Evolutionary conservation across 2,797 vertebrate species (phyloP).

Genomic region (Danio albolineatus): DNA sequence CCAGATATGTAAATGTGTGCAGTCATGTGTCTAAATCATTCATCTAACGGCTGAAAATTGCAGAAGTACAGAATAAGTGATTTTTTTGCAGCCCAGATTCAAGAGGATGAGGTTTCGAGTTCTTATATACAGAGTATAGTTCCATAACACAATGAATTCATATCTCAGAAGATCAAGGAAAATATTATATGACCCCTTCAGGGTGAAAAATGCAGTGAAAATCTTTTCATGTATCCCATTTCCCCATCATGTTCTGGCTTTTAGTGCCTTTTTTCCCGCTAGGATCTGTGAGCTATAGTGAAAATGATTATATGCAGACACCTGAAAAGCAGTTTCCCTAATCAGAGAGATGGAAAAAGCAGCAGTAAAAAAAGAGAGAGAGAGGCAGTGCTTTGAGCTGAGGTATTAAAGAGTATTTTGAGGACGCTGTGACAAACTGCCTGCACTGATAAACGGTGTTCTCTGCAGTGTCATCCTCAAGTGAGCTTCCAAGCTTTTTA

Average conservation of each 20-base stretch:
- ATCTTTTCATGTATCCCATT: slow-evolving; percentile 25
- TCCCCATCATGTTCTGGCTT: slow-evolving; percentile 14
- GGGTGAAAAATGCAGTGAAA: not conserved
- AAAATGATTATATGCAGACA: slow-evolving; percentile 26
- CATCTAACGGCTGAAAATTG: not conserved
- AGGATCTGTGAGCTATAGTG: slow-evolving; percentile 23
- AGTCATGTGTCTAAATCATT: slow-evolving; percentile 1
- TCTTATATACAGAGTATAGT: not conserved
- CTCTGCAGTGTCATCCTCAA: slow-evolving; percentile 44
- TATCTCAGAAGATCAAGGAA: slow-evolving; percentile 14
- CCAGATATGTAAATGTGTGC: slow-evolving; percentile 54
- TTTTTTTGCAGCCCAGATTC: not conserved
- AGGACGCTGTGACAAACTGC: slow-evolving; percentile 31
- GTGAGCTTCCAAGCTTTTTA: slow-evolving; percentile 28
- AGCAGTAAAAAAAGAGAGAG: not conserved
- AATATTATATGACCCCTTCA: not conserved
- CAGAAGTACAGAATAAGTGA: not conserved
- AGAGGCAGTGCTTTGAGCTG: slow-evolving; percentile 32
- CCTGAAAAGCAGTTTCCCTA: slow-evolving; percentile 31
- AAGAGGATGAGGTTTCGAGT: not conserved
- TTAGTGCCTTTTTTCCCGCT: slow-evolving; percentile 35
- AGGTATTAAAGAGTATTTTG: slow-evolving; percentile 41
- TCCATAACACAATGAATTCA: not conserved
- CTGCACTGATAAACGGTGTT: slow-evolving; percentile 26
- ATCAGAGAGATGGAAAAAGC: slow-evolving; percentile 19